Conservation (phyloP, 2,888 invertebrate genomes). For the Eupeodes luniger region DNA sequence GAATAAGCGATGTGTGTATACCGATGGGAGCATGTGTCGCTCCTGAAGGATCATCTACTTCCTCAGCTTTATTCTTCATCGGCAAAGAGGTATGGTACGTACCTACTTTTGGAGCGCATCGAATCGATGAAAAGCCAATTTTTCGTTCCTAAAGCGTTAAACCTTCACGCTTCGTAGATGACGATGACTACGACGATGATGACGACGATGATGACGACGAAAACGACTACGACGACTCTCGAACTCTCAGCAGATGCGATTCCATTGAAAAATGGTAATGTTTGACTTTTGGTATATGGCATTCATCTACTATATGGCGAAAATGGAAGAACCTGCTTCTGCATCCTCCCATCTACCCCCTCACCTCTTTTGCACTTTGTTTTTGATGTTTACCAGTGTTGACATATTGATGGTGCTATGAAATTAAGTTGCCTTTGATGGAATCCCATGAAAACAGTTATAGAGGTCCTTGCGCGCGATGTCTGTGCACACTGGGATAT, state of each 20-base stretch:
- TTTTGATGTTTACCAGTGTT: constrained; percentile 72
- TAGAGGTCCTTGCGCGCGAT: constrained; percentile 38
- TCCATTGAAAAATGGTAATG: constrained; percentile 67
- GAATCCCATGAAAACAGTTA: constrained; percentile 40
- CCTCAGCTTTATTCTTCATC: constrained; percentile 20
- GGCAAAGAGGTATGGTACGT: not conserved
- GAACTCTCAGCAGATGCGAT: constrained; percentile 52
- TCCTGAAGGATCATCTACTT: constrained; percentile 49
- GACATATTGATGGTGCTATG: constrained; percentile 73
- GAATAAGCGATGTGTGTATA: constrained; percentile 17
- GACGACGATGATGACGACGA: not conserved
- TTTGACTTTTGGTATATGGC: constrained; percentile 52
- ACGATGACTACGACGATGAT: constrained; percentile 9
- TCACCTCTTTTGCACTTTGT: constrained; percentile 55
- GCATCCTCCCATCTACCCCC: not conserved
- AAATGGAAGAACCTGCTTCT: no score
- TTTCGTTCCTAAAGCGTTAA: constrained; percentile 59
- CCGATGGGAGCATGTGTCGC: constrained; percentile 38
- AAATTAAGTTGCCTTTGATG: constrained; percentile 73
- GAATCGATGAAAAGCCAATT: constrained; percentile 65
- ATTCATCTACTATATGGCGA: not conserved
- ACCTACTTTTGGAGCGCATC: constrained; percentile 25
- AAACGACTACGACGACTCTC: not conserved
- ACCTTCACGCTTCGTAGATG: constrained; percentile 29
- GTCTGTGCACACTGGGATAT: constrained; percentile 49